Base-by-base conservation (phyloP, 2,888 invertebrate genomes). In the Listrodromus nycthemerus region DNA sequence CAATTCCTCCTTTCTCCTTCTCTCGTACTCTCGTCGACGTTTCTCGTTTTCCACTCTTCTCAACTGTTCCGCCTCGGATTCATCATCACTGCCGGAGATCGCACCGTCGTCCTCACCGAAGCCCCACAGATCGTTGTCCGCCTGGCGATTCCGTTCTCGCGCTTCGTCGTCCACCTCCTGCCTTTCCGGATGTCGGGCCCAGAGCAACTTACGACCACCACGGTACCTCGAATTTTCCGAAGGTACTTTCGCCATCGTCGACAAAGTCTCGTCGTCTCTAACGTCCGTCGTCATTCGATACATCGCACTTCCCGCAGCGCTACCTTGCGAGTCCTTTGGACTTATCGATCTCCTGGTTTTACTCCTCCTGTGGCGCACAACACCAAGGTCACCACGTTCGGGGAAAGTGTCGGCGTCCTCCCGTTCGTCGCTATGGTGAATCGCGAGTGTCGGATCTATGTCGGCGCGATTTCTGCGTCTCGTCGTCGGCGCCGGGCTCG, bases 41-140 rank as follows among this genome's bases (percentile, higher is more conserved):
- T 85, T 82, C 37, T 86, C 87, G 30, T 52, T 13, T 66, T 76
- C 81, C 37, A 66, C 73, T 80, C 81, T 76, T 82, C 82, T 84
- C 41, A 80, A 41, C 50, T 74, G 16, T 27, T 73, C 77, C 13
- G 33, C 19, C 24, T 83, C 74, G 30, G 37, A 41, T 7, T 76
- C 74, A 3, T 71, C 52, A 67, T 90, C 89, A 50, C 88, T 84
- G 70, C 87, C 88, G 21, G 86, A 69, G 33, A 87, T 71, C 19
- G 85, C 85, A 3, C 91, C 92, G 16, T 92, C 92, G 63, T 91
- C 78, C 80, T 92, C 91, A 0, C 84, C 90, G 79, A 89, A 92
- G 2, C 92, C 93, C 93, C 93, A 91, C 48, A 87, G 83, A 50
- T 76, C 71, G 1, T 65, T 41, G 27, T 10, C 21, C 13, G 5